Percentiles rank a stretch among this genome's conserved stretches.
Conservation (phyloP, 1,140 invertebrate genomes). For the Phthorimaea operculella region DNA sequence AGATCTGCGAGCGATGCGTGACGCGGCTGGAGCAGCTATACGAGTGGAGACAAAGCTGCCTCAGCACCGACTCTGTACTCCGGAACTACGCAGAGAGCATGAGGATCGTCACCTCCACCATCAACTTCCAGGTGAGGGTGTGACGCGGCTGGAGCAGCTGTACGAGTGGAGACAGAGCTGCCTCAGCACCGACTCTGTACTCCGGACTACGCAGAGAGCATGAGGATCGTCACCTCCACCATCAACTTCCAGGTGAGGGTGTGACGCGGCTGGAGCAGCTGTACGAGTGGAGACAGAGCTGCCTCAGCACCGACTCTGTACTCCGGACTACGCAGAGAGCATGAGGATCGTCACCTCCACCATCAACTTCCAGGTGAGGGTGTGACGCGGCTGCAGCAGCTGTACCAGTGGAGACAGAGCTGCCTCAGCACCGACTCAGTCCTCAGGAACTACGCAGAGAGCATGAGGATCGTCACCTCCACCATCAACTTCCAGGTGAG, state of each 20-base stretch:
- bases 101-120: slow-evolving; percentile 72
- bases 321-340: slow-evolving; percentile 74
- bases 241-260: slow-evolving; percentile 72
- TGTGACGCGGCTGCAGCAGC: slow-evolving; percentile 70
- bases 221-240: slow-evolving; percentile 72
- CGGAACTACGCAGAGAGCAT: slow-evolving; percentile 76
- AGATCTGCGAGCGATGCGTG: slow-evolving; percentile 75
- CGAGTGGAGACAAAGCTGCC: slow-evolving; percentile 73
- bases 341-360: slow-evolving; percentile 73
- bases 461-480: slow-evolving; percentile 72
- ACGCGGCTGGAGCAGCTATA: slow-evolving; percentile 74
- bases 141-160: slow-evolving; percentile 72
- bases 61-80: slow-evolving; percentile 73
- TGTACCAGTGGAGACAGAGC: slow-evolving; percentile 75
- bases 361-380: slow-evolving; percentile 72
- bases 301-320: slow-evolving; percentile 72
- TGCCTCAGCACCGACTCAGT: slow-evolving; percentile 73
- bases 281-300: slow-evolving; percentile 74
- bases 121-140: slow-evolving; percentile 71
- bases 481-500: slow-evolving; percentile 74
- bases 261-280: slow-evolving; percentile 72
- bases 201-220: slow-evolving; percentile 75
- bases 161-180: slow-evolving; percentile 75
- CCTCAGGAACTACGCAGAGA: slow-evolving; percentile 74
- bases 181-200: slow-evolving; percentile 72